phyloP scores from a whole-genome alignment of 2,113 vertebrate species.

The Tupaia tana region DNA sequence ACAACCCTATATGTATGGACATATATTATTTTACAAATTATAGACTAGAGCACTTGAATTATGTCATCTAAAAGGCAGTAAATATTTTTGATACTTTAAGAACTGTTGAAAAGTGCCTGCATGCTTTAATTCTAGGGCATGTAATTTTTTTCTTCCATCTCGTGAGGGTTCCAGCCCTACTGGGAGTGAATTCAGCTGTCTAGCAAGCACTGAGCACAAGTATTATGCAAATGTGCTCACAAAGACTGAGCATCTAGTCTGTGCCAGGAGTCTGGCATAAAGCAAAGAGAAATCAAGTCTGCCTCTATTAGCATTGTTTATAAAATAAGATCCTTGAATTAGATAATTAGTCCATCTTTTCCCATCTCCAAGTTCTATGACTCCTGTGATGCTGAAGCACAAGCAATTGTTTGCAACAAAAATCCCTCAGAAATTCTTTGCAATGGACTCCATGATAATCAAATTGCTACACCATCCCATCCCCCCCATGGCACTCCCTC shows the following conservation, averaged over 20 bases:
- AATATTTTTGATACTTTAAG: neutral
- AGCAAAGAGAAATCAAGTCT: neutral
- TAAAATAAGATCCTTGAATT: neutral
- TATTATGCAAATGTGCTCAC: neutral
- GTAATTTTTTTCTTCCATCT: neutral
- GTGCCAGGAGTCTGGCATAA: neutral
- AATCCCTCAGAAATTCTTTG: neutral
- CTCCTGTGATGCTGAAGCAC: neutral
- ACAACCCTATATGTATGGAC: too few relatives aligned
- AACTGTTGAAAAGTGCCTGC: neutral
- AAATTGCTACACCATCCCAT: neutral
- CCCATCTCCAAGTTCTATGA: neutral
- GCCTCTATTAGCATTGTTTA: neutral
- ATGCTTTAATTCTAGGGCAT: too few relatives aligned
- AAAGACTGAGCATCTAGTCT: neutral
- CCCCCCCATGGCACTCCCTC: neutral
- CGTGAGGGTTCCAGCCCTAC: neutral
- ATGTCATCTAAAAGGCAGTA: neutral
- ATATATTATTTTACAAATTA: neutral
- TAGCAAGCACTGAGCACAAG: neutral
- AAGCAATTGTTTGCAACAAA: neutral
- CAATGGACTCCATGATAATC: neutral
- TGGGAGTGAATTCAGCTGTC: neutral
- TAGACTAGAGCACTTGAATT: neutral
- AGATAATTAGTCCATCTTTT: neutral